Evolutionary conservation across 2,888 invertebrate genomes (phyloP), one percentile per base, ranked within the genome.

Genomic region (Polymixis lichenea): DNA sequence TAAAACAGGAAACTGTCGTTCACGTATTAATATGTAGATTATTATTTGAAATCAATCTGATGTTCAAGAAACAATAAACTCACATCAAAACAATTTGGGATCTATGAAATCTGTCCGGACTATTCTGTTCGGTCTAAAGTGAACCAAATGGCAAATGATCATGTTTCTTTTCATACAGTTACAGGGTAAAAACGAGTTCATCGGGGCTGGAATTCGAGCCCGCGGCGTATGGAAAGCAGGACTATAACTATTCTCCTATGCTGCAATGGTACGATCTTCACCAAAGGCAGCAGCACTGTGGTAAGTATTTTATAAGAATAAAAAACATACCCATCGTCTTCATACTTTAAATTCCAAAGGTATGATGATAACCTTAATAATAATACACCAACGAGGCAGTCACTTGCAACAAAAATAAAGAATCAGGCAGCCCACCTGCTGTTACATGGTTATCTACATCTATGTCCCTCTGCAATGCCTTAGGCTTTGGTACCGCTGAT

Each of bases 241-340:
- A 88, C 13, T 91, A 90, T 28, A 86, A 90, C n/a, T 86, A 82
- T 61, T 91, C 92, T 3, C 97, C 97, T 0, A 94, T 94, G 1
- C 86, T 97, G 0, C 94, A 95, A 71, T 97, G 97, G 97, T 90
- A 95, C 58, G 92, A 96, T 0, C 86, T 97, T 0, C 84, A 92
- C 9, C 93, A 89, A 67, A 95, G 95, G 15, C 89, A 90, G 1
- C 91, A 93, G 1, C 89, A 91, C 11, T 91, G 91, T 3, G 97
- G 17, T 49, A 13, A 46, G 25, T 25, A 69, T 46, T 28, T 46
- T 46, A 46, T 8, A 22, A 46, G 25, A 25, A 65, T 13, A 3
- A 17, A 38, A 9, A 38, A 38, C 38, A 62, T 38, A 32, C 8
- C 15, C 17, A 25, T 64, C 13, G 17, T 4, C 15, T 51, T 17